phyloP scores from a whole-genome alignment of 2,797 vertebrate species.

The Takifugu ocellatus region DNA sequence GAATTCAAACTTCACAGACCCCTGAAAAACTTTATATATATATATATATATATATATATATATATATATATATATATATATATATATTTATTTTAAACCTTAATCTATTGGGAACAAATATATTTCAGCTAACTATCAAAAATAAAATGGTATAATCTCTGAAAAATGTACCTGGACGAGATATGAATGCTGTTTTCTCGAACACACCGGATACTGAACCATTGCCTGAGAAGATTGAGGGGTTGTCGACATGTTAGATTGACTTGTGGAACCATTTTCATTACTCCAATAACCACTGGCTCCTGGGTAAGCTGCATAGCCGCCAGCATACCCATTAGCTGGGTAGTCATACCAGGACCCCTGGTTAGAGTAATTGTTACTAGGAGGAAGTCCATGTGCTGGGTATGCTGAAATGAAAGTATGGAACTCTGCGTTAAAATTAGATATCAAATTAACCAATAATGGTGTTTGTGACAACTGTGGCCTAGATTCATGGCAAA shows the following conservation, averaged over 20 bases:
- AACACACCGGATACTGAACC: slow-evolving; percentile 83
- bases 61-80: no score
- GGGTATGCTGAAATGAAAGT: slow-evolving; percentile 82
- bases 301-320: slow-evolving; percentile 78
- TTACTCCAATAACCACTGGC: slow-evolving; percentile 79
- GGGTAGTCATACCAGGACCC: slow-evolving; percentile 81
- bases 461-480: slow-evolving; percentile 49
- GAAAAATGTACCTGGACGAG: slow-evolving; percentile 66
- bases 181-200: slow-evolving; percentile 72
- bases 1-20: background rate
- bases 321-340: slow-evolving; percentile 75
- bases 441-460: slow-evolving; percentile 35
- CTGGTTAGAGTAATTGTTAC: slow-evolving; percentile 80
- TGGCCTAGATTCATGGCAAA: slow-evolving; percentile 52
- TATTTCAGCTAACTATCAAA: background rate
- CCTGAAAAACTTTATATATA: no score
- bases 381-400: slow-evolving; percentile 76
- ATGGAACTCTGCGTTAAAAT: slow-evolving; percentile 71
- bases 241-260: slow-evolving; percentile 80
- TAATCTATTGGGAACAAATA: background rate
- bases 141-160: background rate
- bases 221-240: slow-evolving; percentile 81
- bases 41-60: no score
- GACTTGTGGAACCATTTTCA: slow-evolving; percentile 73
- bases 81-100: background rate